Evolutionary conservation across 2,797 vertebrate genomes (phyloP), one percentile per base, ranked within the genome.

Genomic region (Melanotaenia maccullochi): DNA sequence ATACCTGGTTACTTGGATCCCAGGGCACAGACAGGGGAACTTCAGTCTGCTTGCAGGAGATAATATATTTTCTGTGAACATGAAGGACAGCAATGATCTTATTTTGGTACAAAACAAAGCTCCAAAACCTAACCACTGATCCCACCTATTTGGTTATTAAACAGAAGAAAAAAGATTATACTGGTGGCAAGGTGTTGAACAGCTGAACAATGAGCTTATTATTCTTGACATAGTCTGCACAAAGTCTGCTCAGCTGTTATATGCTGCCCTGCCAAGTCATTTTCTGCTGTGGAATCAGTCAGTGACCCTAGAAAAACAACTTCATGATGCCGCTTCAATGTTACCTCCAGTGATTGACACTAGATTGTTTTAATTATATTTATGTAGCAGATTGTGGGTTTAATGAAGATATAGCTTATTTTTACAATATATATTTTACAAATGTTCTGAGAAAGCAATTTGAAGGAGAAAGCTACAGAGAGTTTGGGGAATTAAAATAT

Each of bases 1-100:
- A 78, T 95, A 98, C 97, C 97, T 99, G 97, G 89, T 98, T 99
- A 91, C 96, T 97, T 70, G 94, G 95, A 87, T 98, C 97, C 97
- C 97, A 99, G 58, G 98, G 97, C n/a, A 98, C 97, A 0, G 97
- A 98, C 51, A 98, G 87, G 0, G 97, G 96, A 73, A 96, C 95
- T 87, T 97, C 95, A 0, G 93, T 93, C 85, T 97, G 96, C 81
- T 97, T 97, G 89, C 96, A 96, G 82, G 96, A 97, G 79, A 96
- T 94, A 0, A 99, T 96, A 13, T 99, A 99, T 91, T 97, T 99
- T 90, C 97, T 99, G 86, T 65, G 81, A 78, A 87, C 59, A 87
- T 22, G 5, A 24, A 86, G 38, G 4, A 40, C 42, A 65, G 36
- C 12, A 18, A n/a, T 52, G 54, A 70, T 51, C 58, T 30, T 57